A percentile compares a stretch with the other conserved stretches of the same genome.
These are phyloP conservation scores for Vultur gryphus DNA, from an alignment of 2,797 vertebrate species.

Conservation along the genomic window DNA sequence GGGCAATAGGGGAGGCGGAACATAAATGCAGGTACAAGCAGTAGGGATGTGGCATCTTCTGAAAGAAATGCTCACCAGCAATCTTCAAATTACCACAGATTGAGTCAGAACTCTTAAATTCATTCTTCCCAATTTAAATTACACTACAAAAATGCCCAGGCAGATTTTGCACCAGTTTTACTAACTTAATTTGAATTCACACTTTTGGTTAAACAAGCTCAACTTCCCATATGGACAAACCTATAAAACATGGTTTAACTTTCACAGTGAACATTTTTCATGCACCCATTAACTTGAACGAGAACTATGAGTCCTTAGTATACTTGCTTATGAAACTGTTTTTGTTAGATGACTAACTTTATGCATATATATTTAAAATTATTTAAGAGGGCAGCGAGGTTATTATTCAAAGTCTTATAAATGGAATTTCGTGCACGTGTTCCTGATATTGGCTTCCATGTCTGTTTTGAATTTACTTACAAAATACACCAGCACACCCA, in stretches of 20 bases:
- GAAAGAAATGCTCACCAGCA: not conserved
- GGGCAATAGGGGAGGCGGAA: not conserved
- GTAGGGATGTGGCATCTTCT: not conserved
- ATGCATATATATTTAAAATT: conserved; percentile 33
- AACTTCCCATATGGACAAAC: conserved; percentile 22
- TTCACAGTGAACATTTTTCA: conserved; percentile 18
- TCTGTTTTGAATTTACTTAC: conserved; percentile 51
- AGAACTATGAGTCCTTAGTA: conserved; percentile 1
- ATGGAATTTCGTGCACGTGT: conserved; percentile 46
- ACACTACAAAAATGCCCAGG: not conserved
- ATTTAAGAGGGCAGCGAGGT: conserved; percentile 39
- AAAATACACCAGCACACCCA: conserved; percentile 42
- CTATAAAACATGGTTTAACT: conserved; percentile 26
- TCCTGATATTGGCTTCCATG: conserved; percentile 10
- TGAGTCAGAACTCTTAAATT: not conserved
- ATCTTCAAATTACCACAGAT: not conserved
- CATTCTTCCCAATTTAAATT: not conserved
- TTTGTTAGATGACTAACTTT: conserved; percentile 39
- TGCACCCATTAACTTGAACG: not conserved
- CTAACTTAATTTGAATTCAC: conserved; percentile 44
- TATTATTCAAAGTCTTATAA: conserved; percentile 38
- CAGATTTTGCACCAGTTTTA: conserved; percentile 20
- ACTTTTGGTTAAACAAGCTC: conserved; percentile 33
- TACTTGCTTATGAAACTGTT: conserved; percentile 20
- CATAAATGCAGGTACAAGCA: not conserved